Percentiles rank a stretch among this genome's conserved stretches.
Conservation (phyloP, 2,113 vertebrate genomes). For the Coturnix japonica region DNA sequence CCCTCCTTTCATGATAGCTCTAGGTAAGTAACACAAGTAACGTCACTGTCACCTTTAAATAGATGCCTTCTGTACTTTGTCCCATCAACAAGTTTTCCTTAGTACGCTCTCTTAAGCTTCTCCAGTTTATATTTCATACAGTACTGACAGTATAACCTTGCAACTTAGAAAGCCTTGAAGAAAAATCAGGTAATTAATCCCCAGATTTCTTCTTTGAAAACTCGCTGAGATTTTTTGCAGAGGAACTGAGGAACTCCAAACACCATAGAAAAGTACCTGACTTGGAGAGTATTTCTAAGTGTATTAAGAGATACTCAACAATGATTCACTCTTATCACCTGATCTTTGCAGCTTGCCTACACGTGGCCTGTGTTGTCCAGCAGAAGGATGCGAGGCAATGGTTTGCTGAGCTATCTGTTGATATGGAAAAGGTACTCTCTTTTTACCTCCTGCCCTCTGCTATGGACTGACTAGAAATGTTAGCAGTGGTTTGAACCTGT, state of each 20-base stretch:
- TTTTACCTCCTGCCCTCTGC: background rate
- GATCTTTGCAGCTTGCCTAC: constrained; percentile 89
- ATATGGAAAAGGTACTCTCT: constrained; percentile 97
- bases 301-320: background rate
- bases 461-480: background rate
- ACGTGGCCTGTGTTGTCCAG: constrained; percentile 98
- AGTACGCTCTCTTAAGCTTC: background rate
- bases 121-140: background rate
- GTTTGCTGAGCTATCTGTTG: constrained; percentile 98
- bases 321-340: background rate
- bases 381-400: constrained; percentile 99
- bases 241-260: background rate
- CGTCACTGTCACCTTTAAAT: background rate
- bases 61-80: background rate
- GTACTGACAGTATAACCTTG: background rate
- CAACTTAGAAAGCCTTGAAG: background rate
- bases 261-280: background rate
- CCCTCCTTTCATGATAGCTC: constrained; percentile 98
- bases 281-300: background rate
- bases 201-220: background rate
- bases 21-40: constrained; percentile 84
- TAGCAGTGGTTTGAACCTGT: background rate
- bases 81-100: background rate
- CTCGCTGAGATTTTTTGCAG: background rate
- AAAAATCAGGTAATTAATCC: background rate